A percentile compares a stretch with the other conserved stretches of the same genome.
Conservation (phyloP, 1,140 invertebrate species). For the Drosophila sp. region DNA sequence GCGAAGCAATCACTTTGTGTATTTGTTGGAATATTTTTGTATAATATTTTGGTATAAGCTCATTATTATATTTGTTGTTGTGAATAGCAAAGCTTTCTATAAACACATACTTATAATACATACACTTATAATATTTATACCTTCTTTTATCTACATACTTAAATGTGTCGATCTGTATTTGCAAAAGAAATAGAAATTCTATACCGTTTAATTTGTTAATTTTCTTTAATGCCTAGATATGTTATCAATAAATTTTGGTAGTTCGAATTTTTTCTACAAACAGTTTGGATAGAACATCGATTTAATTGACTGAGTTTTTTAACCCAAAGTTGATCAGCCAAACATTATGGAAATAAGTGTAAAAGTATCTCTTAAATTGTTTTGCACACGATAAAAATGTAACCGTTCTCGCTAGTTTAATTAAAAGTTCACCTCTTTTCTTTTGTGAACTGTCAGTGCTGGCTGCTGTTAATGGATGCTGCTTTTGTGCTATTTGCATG, state of each 20-base stretch:
- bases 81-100: conserved; percentile 7
- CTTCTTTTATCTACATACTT: too few species aligned
- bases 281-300: too few species aligned
- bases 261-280: too few species aligned
- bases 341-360: background rate
- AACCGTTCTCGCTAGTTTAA: conserved; percentile 8
- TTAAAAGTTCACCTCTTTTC: conserved; percentile 11
- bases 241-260: too few species aligned
- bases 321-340: too few species aligned
- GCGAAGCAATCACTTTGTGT: conserved; percentile 3
- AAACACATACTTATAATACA: background rate
- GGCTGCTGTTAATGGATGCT: conserved; percentile 17
- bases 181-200: too few species aligned
- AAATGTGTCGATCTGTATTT: too few species aligned
- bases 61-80: conserved; percentile 16
- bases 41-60: conserved; percentile 18
- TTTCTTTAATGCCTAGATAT: too few species aligned
- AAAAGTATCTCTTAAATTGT: background rate
- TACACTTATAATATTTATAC: too few species aligned
- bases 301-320: background rate
- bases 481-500: conserved; percentile 18
- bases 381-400: background rate
- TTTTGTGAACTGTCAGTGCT: conserved; percentile 17
- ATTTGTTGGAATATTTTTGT: conserved; percentile 2
- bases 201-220: too few species aligned